Percentiles rank a stretch among this genome's conserved stretches.
Conservation (phyloP, 2,888 invertebrate species). For the Cataglyphis rosenhaueri region DNA sequence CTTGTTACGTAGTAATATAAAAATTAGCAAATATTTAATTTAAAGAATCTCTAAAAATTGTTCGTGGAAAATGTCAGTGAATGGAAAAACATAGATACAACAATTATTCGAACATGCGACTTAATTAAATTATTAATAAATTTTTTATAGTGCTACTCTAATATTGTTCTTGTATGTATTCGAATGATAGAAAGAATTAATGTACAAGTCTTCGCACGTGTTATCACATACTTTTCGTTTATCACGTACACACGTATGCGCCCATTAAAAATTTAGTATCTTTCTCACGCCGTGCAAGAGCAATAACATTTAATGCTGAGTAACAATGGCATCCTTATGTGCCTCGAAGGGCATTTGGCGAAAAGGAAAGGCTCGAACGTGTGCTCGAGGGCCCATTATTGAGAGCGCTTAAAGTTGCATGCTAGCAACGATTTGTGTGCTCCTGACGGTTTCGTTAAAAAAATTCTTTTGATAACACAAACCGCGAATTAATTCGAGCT, state of each 20-base stretch:
- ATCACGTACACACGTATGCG: neutral
- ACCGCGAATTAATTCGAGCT: constrained; percentile 76
- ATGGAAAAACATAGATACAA: neutral
- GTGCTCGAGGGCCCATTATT: constrained; percentile 61
- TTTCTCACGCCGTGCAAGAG: constrained; percentile 11
- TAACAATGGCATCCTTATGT: constrained; percentile 40
- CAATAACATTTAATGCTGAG: constrained; percentile 43
- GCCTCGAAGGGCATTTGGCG: constrained; percentile 41
- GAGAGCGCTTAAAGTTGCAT: constrained; percentile 68
- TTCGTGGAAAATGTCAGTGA: neutral
- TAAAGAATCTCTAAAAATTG: neutral
- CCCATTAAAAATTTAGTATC: constrained; percentile 34
- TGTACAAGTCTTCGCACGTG: neutral
- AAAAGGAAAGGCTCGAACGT: constrained; percentile 60
- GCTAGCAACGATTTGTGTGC: constrained; percentile 67
- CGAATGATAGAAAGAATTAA: neutral
- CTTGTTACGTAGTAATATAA: neutral
- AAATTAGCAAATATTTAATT: neutral
- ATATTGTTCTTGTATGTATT: neutral
- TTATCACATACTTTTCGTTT: neutral
- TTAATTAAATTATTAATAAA: neutral
- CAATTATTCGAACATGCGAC: neutral
- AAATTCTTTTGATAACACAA: constrained; percentile 68
- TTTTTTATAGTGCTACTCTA: neutral
- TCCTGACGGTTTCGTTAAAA: constrained; percentile 75